Conservation (phyloP, 2,797 vertebrate genomes). For the Threskiornis aethiopicus region DNA sequence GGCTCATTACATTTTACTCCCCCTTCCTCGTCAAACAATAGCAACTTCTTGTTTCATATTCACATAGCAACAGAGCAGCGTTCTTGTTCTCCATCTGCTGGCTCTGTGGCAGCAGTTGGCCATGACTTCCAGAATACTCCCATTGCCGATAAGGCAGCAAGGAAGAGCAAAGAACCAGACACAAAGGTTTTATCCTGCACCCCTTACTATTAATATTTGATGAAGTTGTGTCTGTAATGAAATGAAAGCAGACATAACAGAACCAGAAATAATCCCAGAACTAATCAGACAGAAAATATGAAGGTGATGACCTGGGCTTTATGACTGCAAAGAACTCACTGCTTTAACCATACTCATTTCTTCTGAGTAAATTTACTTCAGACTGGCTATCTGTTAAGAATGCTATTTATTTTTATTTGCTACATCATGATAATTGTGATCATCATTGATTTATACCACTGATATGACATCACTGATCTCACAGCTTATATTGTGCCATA, state of each 20-base stretch:
- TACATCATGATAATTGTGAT: neutral
- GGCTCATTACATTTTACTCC: neutral
- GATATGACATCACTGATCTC: neutral
- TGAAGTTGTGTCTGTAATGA: constrained; percentile 16
- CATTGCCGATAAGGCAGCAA: neutral
- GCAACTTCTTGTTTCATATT: neutral
- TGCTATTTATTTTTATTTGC: neutral
- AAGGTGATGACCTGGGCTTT: neutral
- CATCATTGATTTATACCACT: neutral
- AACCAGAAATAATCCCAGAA: constrained; percentile 4
- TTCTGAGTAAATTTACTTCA: neutral
- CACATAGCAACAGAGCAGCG: neutral
- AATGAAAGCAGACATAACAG: constrained; percentile 12
- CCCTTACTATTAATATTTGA: constrained; percentile 36
- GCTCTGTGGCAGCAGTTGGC: constrained; percentile 6
- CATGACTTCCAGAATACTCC: neutral
- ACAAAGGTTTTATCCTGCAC: neutral
- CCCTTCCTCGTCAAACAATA: neutral
- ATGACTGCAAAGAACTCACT: neutral
- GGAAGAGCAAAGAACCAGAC: neutral
- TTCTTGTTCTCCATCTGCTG: constrained; percentile 53
- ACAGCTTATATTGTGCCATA: neutral
- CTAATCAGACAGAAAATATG: neutral
- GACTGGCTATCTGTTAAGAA: neutral
- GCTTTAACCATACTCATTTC: neutral